phyloP scores from a whole-genome alignment of 2,888 invertebrate species.

The Boloria euphrosyne region DNA sequence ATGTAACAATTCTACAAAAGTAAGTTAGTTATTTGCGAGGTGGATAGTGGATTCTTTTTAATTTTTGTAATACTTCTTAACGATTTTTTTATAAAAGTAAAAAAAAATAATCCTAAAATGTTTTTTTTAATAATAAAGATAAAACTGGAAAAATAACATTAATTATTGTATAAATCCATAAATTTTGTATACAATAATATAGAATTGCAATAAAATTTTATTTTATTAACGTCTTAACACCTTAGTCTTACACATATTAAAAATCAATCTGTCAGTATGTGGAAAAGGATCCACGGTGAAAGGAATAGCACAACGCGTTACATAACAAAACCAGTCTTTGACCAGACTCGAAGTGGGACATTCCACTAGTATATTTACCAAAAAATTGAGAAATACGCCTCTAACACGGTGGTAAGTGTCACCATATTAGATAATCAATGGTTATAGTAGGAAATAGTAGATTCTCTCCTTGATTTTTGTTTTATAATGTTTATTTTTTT shows the following conservation, averaged over 20 bases:
- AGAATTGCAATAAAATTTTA: too few relatives aligned
- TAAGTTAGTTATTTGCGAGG: too few relatives aligned
- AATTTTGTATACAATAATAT: too few relatives aligned
- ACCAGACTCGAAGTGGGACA: slow-evolving; percentile 32
- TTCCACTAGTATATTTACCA: slow-evolving; percentile 32
- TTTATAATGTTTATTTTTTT: neutral
- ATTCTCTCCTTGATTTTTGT: neutral
- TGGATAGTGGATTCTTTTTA: too few relatives aligned
- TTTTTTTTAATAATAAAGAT: too few relatives aligned
- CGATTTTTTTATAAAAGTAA: too few relatives aligned
- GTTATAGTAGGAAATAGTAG: neutral
- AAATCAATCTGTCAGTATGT: slow-evolving; percentile 23
- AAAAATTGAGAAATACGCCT: slow-evolving; percentile 36
- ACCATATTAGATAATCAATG: neutral
- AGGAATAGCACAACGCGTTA: slow-evolving; percentile 31
- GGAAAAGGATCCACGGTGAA: slow-evolving; percentile 35
- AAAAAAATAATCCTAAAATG: too few relatives aligned
- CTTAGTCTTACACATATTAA: neutral
- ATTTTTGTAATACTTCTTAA: too few relatives aligned
- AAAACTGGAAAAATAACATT: too few relatives aligned
- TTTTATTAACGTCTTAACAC: neutral
- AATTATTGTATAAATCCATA: too few relatives aligned
- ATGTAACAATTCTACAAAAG: too few relatives aligned
- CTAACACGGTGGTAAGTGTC: neutral
- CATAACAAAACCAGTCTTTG: slow-evolving; percentile 36